These are phyloP conservation scores for Meandrusa payeni DNA, from an alignment of 2,888 invertebrate genomes.

Conservation along the genomic window DNA sequence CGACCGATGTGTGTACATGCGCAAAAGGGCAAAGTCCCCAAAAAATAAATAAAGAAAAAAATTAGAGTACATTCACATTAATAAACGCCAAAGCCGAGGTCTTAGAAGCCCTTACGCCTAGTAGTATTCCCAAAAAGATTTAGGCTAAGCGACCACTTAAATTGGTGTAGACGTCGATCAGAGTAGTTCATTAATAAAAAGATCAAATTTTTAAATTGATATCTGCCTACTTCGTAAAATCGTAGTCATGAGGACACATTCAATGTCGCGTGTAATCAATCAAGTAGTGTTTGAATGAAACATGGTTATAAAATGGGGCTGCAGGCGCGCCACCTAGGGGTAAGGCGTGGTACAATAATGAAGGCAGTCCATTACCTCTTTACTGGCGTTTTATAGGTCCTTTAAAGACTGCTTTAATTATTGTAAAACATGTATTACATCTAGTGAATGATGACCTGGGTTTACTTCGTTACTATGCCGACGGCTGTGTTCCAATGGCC, in stretches of 20 bases:
- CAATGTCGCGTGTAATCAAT: conserved; percentile 34
- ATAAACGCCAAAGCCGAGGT: too few species aligned
- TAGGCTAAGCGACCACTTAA: too few species aligned
- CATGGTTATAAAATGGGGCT: conserved; percentile 32
- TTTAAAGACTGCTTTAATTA: conserved; percentile 71
- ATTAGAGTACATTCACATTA: too few species aligned
- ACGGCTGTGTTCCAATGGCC: conserved; percentile 16
- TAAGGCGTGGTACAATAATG: conserved; percentile 57
- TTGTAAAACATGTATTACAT: conserved; percentile 49
- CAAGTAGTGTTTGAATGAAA: conserved; percentile 33
- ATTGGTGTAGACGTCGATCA: too few species aligned
- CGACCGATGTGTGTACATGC: too few species aligned
- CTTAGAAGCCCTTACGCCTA: too few species aligned
- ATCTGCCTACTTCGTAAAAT: neutral
- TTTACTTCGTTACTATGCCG: conserved; percentile 23
- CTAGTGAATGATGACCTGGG: conserved; percentile 38
- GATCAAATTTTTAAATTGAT: too few species aligned
- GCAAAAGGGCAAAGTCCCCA: too few species aligned
- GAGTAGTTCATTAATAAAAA: too few species aligned
- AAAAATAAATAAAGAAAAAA: too few species aligned
- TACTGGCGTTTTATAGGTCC: conserved; percentile 66
- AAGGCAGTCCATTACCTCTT: conserved; percentile 59
- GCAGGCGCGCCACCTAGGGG: conserved; percentile 59
- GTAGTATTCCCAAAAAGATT: too few species aligned
- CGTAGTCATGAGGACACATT: conserved; percentile 23